Evolutionary conservation across 2,888 invertebrate genomes (phyloP), one percentile per base, ranked within the genome.

Genomic region (Agrotis puta): DNA sequence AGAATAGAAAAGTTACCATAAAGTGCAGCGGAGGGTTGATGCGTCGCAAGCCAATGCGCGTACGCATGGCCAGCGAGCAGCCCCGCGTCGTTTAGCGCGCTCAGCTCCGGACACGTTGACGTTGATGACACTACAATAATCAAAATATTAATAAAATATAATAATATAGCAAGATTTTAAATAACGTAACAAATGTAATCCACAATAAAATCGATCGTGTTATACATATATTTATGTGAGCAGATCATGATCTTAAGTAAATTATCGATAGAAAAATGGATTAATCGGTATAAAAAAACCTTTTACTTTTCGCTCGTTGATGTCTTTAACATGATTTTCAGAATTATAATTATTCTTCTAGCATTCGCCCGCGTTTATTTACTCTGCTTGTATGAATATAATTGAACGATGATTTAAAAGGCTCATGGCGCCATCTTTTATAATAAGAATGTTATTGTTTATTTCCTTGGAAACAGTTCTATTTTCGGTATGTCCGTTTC

Each of bases 51-150:
- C 96, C 96, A 96, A 72, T 95, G 95, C 80, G 96, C 95, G 59
- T 96, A 96, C 82, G 95, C 95, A 85, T 94, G 96, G 0, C 96
- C 95, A 0, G 96, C 96, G 16, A 96, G 89, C 18, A 96, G 82
- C 4, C 95, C 94, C 2, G 95, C 94, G 48, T 95, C 94, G 81
- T 91, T 92, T 65, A 95, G 81, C 18, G 92, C 89, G 48, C 84
- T 90, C 69, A 95, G 82, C 62, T 95, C 96, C 0, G 94, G 90
- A 67, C 93, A 94, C 3, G 94, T 92, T 2, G 95, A 95, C 0
- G 96, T 95, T 33, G 95, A 95, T 27, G 95, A 92, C 16, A 95
- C 95, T 95, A 18, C 14, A 1, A 14, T n/a, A 87, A 45, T 47
- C 2, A 56, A 6, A 39, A 39, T 6, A 33, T 11, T 0, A 33